These are phyloP conservation scores for Centrocercus urophasianus DNA, from an alignment of 2,113 vertebrate genomes.

Conservation along the genomic window DNA sequence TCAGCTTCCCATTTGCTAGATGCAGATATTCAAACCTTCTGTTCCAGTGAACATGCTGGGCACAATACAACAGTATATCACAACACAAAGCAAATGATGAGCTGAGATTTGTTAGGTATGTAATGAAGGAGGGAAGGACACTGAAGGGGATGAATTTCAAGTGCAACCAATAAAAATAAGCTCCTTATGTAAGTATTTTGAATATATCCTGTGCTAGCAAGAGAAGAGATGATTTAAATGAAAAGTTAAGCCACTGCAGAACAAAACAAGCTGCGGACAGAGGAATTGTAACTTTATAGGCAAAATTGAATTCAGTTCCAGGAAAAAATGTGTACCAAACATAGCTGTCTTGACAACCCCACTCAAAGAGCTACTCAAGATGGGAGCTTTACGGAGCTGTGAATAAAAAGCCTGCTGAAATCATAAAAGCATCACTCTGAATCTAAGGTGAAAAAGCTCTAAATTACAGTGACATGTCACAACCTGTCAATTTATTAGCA, in stretches of 20 bases:
- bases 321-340: constrained; percentile 32
- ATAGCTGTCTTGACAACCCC: constrained; percentile 48
- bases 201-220: constrained; percentile 1
- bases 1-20: neutral
- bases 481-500: constrained; percentile 68
- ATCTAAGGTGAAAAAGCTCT: constrained; percentile 43
- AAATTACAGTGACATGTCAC: constrained; percentile 45
- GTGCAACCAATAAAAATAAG: neutral
- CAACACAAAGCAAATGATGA: neutral
- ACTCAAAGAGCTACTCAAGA: constrained; percentile 50
- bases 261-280: neutral
- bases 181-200: neutral
- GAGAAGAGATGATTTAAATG: neutral
- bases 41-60: neutral
- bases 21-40: neutral
- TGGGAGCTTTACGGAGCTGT: neutral
- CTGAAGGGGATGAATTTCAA: neutral
- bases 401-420: constrained; percentile 59
- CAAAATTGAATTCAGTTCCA: constrained; percentile 28
- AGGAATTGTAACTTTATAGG: neutral
- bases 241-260: constrained; percentile 8
- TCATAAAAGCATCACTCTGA: constrained; percentile 36
- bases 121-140: neutral
- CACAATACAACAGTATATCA: neutral
- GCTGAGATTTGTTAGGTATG: neutral